A percentile compares a stretch with the other conserved stretches of the same genome.
Conservation (phyloP, 1,140 invertebrate genomes). For the Neotoxoptera formosana region DNA sequence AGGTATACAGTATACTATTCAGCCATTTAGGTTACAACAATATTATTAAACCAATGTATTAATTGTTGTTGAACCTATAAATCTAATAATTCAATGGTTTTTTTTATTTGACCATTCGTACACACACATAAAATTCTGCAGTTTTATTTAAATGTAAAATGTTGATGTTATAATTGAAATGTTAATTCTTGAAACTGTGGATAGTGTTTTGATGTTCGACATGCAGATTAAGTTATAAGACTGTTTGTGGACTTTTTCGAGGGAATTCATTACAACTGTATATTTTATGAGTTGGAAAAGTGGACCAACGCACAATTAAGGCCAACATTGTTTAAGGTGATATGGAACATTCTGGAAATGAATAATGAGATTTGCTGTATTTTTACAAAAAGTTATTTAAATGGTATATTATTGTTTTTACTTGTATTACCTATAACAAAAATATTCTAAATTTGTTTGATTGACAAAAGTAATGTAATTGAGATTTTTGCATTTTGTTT, state of each 20-base stretch:
- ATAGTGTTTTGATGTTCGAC: background rate
- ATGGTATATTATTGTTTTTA: no score
- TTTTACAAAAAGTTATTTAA: background rate
- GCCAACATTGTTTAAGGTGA: background rate
- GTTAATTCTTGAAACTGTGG: background rate
- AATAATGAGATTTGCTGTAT: background rate
- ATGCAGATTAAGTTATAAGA: background rate
- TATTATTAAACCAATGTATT: background rate
- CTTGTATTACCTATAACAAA: no score
- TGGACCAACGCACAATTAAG: background rate
- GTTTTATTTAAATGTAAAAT: background rate
- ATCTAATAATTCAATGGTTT: background rate
- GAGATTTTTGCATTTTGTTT: background rate
- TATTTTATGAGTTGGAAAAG: background rate
- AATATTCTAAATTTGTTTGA: background rate
- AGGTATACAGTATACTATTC: background rate
- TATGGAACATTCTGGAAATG: background rate
- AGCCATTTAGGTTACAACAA: background rate
- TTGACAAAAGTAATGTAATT: background rate
- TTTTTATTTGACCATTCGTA: background rate
- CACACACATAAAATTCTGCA: background rate
- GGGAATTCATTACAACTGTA: background rate
- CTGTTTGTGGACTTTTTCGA: background rate
- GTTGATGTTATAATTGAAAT: background rate
- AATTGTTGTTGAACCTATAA: no score